Percentiles rank a stretch among this genome's conserved stretches.
These are phyloP conservation scores for Hycleus cichorii DNA, from an alignment of 1,140 invertebrate species.

Conservation along the genomic window DNA sequence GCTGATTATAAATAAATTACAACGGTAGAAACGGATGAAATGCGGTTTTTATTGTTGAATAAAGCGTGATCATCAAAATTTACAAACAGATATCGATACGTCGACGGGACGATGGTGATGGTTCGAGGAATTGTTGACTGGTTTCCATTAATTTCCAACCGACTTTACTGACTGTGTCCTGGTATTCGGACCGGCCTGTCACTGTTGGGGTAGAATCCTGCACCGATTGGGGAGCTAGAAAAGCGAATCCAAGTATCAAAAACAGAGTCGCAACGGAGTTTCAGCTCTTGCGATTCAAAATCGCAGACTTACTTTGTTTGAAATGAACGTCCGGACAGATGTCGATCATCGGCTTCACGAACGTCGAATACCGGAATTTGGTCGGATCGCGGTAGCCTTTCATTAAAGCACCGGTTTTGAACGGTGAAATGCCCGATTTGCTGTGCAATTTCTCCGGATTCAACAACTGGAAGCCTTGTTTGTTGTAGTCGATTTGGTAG, in stretches of 20 bases:
- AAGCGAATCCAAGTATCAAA: neutral
- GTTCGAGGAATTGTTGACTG: slow-evolving; percentile 51
- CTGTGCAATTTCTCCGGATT: slow-evolving; percentile 33
- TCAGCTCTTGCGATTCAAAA: no score
- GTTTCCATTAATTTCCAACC: slow-evolving; percentile 50
- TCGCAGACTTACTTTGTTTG: slow-evolving; percentile 32
- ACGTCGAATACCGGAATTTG: slow-evolving; percentile 40
- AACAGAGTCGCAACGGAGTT: no score
- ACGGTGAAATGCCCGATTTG: no score
- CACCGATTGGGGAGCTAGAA: slow-evolving; percentile 41
- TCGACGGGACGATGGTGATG: slow-evolving; percentile 49
- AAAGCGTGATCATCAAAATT: slow-evolving; percentile 2
- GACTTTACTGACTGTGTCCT: slow-evolving; percentile 49
- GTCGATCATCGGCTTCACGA: slow-evolving; percentile 39
- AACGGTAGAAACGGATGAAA: neutral
- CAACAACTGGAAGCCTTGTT: slow-evolving; percentile 41
- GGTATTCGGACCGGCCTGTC: slow-evolving; percentile 51
- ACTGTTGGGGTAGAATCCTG: slow-evolving; percentile 43
- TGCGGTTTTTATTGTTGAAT: neutral
- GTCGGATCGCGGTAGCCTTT: slow-evolving; percentile 43
- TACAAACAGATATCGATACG: slow-evolving; percentile 44
- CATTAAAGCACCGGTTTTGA: slow-evolving; percentile 2
- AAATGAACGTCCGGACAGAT: slow-evolving; percentile 38
- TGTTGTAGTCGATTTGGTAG: slow-evolving; percentile 51
- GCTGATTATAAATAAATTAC: neutral